Conservation (phyloP, 2,113 vertebrate genomes). For the Gadus macrocephalus region DNA sequence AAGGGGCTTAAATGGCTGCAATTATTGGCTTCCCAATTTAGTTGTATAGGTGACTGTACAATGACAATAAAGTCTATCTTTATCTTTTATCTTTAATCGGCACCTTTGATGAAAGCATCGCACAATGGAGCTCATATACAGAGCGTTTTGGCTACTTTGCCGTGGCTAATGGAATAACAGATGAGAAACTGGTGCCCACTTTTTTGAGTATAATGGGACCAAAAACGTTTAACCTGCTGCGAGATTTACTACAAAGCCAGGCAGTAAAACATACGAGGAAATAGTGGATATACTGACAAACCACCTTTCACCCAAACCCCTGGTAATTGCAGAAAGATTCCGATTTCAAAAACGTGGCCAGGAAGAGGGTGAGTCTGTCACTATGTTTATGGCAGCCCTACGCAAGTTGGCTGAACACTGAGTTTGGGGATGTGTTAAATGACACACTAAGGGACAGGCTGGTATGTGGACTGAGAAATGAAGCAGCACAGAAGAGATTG, state of each 20-base stretch:
- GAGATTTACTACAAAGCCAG: background rate
- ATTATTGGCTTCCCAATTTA: too few relatives aligned
- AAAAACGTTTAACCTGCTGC: conserved; percentile 3
- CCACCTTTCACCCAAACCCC: background rate
- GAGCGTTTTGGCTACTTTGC: conserved; percentile 1
- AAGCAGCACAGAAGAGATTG: conserved; percentile 1
- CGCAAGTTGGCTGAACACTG: too few relatives aligned
- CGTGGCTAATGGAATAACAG: background rate
- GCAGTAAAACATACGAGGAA: conserved; percentile 1
- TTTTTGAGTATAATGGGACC: background rate
- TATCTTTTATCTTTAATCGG: too few relatives aligned
- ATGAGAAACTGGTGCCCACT: background rate
- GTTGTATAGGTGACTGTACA: too few relatives aligned
- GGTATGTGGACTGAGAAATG: background rate
- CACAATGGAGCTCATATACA: background rate
- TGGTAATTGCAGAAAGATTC: too few relatives aligned
- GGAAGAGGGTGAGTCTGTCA: too few relatives aligned
- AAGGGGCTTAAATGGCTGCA: too few relatives aligned
- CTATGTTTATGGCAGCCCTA: too few relatives aligned
- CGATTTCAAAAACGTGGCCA: too few relatives aligned
- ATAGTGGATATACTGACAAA: background rate
- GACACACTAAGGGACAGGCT: background rate
- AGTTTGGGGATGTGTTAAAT: background rate
- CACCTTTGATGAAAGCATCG: background rate
- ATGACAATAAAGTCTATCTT: too few relatives aligned